Percentiles rank a stretch among this genome's conserved stretches.
Conservation (phyloP, 53 echinoderm and acorn worm genomes). For the Holothuria scabra region DNA sequence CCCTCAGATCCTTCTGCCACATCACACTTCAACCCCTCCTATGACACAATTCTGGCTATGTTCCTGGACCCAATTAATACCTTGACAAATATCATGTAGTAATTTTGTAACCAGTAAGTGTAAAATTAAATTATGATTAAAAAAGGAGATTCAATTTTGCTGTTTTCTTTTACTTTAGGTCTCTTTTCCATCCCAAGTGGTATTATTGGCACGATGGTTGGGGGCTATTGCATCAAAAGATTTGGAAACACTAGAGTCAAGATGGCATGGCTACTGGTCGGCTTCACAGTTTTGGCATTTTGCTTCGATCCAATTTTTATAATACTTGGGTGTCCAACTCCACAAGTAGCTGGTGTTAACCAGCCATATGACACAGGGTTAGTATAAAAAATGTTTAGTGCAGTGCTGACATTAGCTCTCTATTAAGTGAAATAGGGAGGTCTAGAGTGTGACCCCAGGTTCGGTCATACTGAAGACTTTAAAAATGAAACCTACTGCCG, state of each 20-base stretch:
- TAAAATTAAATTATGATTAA: not conserved
- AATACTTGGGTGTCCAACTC: conserved; percentile 21
- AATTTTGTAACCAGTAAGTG: no score
- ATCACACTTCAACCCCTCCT: no score
- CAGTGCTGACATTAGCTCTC: no score
- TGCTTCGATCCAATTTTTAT: conserved; percentile 10
- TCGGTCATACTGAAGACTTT: no score
- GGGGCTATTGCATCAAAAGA: conserved; percentile 24
- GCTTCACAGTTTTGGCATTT: conserved; percentile 13
- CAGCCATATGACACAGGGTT: not conserved
- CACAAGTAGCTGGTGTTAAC: conserved; percentile 23
- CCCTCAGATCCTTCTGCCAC: no score
- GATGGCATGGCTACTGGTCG: conserved; percentile 8
- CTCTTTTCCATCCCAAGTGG: conserved; percentile 34
- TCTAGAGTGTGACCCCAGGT: no score
- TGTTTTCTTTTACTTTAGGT: not conserved
- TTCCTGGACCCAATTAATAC: no score
- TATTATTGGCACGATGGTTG: conserved; percentile 29
- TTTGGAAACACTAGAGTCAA: conserved; percentile 14
- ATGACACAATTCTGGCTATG: no score
- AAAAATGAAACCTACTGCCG: no score
- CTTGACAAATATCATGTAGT: no score
- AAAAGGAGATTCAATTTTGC: not conserved
- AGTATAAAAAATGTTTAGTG: no score
- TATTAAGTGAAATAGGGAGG: no score